Evolutionary conservation across 2,797 vertebrate genomes (phyloP).

Genomic region (Phoeniculus purpureus): DNA sequence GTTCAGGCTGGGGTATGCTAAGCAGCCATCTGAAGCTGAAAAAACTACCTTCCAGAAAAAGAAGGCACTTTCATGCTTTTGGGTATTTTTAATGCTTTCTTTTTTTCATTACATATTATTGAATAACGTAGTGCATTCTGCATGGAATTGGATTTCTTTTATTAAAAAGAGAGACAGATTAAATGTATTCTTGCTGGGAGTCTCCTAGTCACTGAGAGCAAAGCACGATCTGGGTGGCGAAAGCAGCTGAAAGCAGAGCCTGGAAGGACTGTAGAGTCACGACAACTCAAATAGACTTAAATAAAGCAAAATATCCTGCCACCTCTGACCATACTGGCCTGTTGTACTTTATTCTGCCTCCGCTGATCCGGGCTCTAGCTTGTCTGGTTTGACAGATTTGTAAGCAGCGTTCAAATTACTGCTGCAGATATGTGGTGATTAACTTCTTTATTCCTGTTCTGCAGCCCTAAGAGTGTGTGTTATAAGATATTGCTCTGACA

Average conservation of each 20-base stretch:
- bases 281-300: slow-evolving; percentile 17
- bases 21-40: slow-evolving; percentile 49
- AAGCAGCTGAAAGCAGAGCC: neutral
- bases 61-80: neutral
- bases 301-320: slow-evolving; percentile 21
- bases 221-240: neutral
- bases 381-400: slow-evolving; percentile 33
- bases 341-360: neutral
- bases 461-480: neutral
- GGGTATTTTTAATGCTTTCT: too few species aligned
- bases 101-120: slow-evolving; percentile 30
- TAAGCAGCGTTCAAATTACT: slow-evolving; percentile 55
- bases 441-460: slow-evolving; percentile 53
- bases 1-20: slow-evolving; percentile 30
- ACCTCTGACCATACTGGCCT: neutral
- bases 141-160: slow-evolving; percentile 8
- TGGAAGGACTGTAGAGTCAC: neutral
- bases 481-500: slow-evolving; percentile 18
- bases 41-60: slow-evolving; percentile 17
- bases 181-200: neutral
- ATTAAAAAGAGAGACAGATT: neutral
- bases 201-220: neutral
- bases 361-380: neutral
- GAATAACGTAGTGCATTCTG: neutral
- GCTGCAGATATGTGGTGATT: slow-evolving; percentile 44